Evolutionary conservation across 2,113 vertebrate species (phyloP).

Genomic region (Pimephales promelas): DNA sequence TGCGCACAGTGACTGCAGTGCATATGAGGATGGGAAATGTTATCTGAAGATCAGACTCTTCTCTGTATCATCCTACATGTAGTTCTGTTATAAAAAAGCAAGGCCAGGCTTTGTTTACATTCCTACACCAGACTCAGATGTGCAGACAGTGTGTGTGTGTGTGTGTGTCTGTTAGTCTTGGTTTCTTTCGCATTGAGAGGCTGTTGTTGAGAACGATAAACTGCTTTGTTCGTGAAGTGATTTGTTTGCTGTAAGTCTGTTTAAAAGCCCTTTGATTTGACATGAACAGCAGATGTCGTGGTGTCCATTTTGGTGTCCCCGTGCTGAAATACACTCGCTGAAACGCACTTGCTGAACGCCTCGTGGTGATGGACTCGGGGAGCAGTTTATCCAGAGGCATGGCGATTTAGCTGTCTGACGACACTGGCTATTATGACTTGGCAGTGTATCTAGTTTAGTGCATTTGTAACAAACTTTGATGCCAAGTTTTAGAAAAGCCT

Average conservation of each 20-base stretch:
- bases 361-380: neutral
- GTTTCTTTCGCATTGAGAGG: no score
- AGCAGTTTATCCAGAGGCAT: neutral
- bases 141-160: no score
- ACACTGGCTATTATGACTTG: neutral
- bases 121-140: neutral
- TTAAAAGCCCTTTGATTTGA: neutral
- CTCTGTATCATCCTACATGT: constrained; percentile 8
- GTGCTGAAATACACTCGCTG: neutral
- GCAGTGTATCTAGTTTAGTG: constrained; percentile 6
- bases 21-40: neutral
- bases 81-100: constrained; percentile 19
- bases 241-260: neutral
- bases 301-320: neutral
- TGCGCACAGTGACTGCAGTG: neutral
- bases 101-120: constrained; percentile 11
- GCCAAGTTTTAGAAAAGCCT: constrained; percentile 33
- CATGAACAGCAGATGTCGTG: neutral
- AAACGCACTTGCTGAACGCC: neutral
- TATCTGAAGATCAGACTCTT: constrained; percentile 10
- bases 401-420: neutral
- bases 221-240: neutral
- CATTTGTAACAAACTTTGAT: constrained; percentile 5
- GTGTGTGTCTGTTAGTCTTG: neutral
- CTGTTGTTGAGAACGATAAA: neutral